Conservation (phyloP, 2,888 invertebrate genomes). For the Colostygia pectinataria region DNA sequence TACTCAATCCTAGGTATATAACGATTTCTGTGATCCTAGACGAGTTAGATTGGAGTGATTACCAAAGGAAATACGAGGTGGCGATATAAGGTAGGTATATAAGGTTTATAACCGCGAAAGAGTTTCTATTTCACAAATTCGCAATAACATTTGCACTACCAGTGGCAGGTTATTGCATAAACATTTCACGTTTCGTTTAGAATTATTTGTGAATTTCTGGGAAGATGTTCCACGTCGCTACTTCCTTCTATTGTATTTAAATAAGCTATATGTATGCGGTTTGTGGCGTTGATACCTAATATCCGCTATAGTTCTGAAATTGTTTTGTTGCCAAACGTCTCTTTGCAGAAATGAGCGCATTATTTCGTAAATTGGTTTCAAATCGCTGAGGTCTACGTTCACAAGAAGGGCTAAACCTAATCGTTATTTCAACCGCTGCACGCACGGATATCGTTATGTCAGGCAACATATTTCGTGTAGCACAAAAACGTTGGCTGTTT, state of each 20-base stretch:
- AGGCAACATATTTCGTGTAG: constrained; percentile 53
- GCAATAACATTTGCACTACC: constrained; percentile 12
- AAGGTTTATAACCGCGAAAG: constrained; percentile 7
- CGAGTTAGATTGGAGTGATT: constrained; percentile 43
- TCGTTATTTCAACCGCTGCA: constrained; percentile 48
- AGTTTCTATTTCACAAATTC: background rate
- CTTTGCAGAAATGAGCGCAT: constrained; percentile 25
- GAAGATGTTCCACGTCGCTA: constrained; percentile 24
- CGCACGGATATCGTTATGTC: constrained; percentile 50
- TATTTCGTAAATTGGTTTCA: constrained; percentile 28
- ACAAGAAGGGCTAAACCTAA: constrained; percentile 41
- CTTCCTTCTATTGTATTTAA: constrained; percentile 34
- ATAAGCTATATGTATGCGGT: constrained; percentile 27
- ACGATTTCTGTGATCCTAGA: too few species aligned
- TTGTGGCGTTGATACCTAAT: constrained; percentile 19
- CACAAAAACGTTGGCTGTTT: constrained; percentile 68
- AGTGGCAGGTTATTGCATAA: constrained; percentile 18
- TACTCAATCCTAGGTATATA: too few species aligned
- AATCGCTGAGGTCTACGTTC: constrained; percentile 21
- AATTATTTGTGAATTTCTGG: constrained; percentile 25
- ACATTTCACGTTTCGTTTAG: constrained; percentile 20
- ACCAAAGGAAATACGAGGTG: constrained; percentile 19
- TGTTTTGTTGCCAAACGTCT: constrained; percentile 22
- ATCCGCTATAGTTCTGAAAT: constrained; percentile 16
- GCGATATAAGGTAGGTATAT: background rate